Evolutionary conservation across 23 tunicate species (phyloP), one percentile per base, ranked within the genome.

Genomic region (Ciona savignyi): DNA sequence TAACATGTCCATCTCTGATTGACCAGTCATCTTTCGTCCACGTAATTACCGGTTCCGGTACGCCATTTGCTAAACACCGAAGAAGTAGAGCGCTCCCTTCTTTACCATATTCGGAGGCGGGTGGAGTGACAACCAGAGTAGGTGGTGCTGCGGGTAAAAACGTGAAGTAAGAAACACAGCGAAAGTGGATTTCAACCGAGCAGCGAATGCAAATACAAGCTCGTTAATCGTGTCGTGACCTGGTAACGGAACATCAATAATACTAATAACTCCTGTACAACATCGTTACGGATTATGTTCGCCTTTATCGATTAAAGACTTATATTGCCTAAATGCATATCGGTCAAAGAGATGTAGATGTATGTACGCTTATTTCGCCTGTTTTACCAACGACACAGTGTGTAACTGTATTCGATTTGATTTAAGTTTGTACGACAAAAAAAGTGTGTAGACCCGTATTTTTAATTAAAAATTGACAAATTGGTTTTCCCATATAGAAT

Each of bases 1-100:
- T 11, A 71, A 81, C 83, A 77, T 88, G 70, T 33, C 76, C 77
- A 27, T 68, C 62, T 27, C n/a, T 70, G 19, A 87, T 63, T 29
- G 64, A 60, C 67, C 83, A 49, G 2, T 75, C 96, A 32, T 77
- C 87, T 72, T 88, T 88, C 32, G 35, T 51, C 96, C 96, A 88
- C 32, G 80, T 72, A 2, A 88, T 77, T 3, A 49, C 71, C 33
- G 96, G 96, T 25, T 30, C 25, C 32, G 96, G 96, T 49, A 63
- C 67, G 65, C 96, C 96, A 20, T 32, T 60, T 4, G 80, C 85
- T 9, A 29, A 34, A 63, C 96, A 88, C 32, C 87, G 62, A 2
- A 88, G 51, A 30, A 77, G 72, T 62, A 88, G 69, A 1, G 79
- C 63, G 22, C 72, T 74, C 6, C 81, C 78, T 63, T 72, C 96